A percentile compares a stretch with the other conserved stretches of the same genome.
These are phyloP conservation scores for Melinaea menophilus DNA, from an alignment of 2,888 invertebrate genomes.

Conservation along the genomic window DNA sequence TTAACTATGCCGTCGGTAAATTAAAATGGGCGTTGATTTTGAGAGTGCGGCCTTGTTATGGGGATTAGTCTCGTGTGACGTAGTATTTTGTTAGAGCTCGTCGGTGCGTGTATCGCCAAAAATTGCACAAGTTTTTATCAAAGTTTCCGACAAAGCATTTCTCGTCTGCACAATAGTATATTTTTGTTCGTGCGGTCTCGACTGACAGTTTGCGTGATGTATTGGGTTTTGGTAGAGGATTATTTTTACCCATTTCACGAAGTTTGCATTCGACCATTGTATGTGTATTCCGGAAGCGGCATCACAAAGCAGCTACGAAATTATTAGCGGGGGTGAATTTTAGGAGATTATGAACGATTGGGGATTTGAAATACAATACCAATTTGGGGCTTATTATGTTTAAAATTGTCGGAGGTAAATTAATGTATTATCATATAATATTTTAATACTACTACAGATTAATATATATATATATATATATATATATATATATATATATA, in stretches of 20 bases:
- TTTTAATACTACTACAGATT: too few species aligned
- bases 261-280: slow-evolving; percentile 75
- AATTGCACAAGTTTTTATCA: slow-evolving; percentile 74
- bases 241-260: slow-evolving; percentile 77
- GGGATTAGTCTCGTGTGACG: slow-evolving; percentile 21
- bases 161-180: slow-evolving; percentile 67
- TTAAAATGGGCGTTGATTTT: slow-evolving; percentile 34
- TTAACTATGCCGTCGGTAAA: slow-evolving; percentile 34
- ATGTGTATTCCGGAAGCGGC: slow-evolving; percentile 67
- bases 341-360: slow-evolving; percentile 57
- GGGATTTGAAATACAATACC: slow-evolving; percentile 57
- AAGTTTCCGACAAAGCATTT: slow-evolving; percentile 69
- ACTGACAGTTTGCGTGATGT: slow-evolving; percentile 76
- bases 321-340: slow-evolving; percentile 60
- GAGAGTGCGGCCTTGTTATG: slow-evolving; percentile 14
- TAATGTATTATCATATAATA: too few species aligned
- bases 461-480: too few species aligned
- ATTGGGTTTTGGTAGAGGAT: slow-evolving; percentile 70
- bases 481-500: too few species aligned
- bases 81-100: slow-evolving; percentile 33
- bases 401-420: slow-evolving; percentile 11
- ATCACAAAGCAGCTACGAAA: slow-evolving; percentile 64
- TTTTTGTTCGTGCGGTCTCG: slow-evolving; percentile 75
- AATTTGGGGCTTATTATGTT: slow-evolving; percentile 25
- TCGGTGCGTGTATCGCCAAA: slow-evolving; percentile 60